phyloP scores from a whole-genome alignment of 1,140 invertebrate species.

The Eriocheir sinensis region DNA sequence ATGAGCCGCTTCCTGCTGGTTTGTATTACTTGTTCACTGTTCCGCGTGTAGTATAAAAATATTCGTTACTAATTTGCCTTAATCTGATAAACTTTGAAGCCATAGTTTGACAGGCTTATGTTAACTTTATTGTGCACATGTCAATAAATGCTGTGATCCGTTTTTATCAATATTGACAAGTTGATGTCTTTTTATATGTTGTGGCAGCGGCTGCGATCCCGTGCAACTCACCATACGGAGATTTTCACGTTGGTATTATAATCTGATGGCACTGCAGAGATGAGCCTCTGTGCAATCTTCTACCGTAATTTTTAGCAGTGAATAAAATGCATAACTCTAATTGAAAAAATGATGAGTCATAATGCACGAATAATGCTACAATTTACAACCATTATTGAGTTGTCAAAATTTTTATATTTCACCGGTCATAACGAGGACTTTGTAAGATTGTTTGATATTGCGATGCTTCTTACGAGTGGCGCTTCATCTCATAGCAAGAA shows the following conservation, averaged over 20 bases:
- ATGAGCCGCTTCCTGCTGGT: background rate
- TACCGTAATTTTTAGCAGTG: background rate
- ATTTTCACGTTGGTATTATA: background rate
- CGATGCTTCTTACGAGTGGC: background rate
- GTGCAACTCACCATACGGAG: background rate
- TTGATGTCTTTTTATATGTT: slow-evolving; percentile 15
- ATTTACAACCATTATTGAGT: background rate
- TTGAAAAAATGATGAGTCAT: background rate
- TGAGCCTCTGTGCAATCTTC: background rate
- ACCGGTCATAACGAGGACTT: background rate
- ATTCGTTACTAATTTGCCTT: background rate
- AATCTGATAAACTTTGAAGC: slow-evolving; percentile 3
- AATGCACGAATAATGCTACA: background rate
- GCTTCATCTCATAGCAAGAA: background rate
- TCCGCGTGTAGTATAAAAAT: background rate
- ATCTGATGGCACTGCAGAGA: background rate
- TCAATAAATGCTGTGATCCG: slow-evolving; percentile 5
- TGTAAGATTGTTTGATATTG: background rate
- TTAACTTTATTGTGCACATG: background rate
- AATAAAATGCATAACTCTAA: background rate
- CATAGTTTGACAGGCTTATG: slow-evolving; percentile 24
- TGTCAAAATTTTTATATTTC: background rate
- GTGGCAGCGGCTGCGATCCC: background rate
- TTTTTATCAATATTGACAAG: slow-evolving; percentile 26
- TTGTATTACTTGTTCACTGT: background rate